Conservation (phyloP, 1,140 invertebrate species). For the Babylonia areolata region DNA sequence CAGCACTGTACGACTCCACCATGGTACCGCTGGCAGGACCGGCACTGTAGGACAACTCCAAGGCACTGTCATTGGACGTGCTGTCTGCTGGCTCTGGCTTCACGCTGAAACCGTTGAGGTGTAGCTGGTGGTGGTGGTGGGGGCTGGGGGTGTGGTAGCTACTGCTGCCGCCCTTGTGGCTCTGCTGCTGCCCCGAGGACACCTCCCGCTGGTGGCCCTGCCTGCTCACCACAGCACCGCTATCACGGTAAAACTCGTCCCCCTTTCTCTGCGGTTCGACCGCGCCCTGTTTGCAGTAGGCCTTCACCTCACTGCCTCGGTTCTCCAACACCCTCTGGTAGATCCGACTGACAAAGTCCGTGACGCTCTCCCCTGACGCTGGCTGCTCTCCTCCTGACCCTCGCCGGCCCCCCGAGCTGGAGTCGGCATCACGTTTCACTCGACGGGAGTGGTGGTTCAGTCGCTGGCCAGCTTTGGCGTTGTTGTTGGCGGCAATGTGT, state of each 20-base stretch:
- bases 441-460: slow-evolving; percentile 44
- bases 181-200: neutral
- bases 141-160: neutral
- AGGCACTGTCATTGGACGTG: slow-evolving; percentile 53
- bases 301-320: too few relatives aligned
- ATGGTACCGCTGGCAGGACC: too few relatives aligned
- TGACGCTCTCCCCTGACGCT: slow-evolving; percentile 76
- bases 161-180: too few relatives aligned
- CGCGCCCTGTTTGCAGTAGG: too few relatives aligned
- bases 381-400: slow-evolving; percentile 11
- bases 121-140: neutral
- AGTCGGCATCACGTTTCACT: slow-evolving; percentile 38
- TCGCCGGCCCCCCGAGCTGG: slow-evolving; percentile 23
- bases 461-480: neutral
- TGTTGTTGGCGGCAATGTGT: neutral
- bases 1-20: slow-evolving; percentile 11
- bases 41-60: slow-evolving; percentile 24
- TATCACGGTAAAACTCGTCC: neutral
- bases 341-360: slow-evolving; percentile 97
- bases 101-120: slow-evolving; percentile 46
- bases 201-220: neutral
- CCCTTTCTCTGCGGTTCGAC: neutral
- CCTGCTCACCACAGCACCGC: neutral
- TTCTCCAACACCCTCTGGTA: slow-evolving; percentile 98
- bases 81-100: slow-evolving; percentile 67